Conservation (phyloP, 2,113 vertebrate species). For the Podilymbus podiceps region DNA sequence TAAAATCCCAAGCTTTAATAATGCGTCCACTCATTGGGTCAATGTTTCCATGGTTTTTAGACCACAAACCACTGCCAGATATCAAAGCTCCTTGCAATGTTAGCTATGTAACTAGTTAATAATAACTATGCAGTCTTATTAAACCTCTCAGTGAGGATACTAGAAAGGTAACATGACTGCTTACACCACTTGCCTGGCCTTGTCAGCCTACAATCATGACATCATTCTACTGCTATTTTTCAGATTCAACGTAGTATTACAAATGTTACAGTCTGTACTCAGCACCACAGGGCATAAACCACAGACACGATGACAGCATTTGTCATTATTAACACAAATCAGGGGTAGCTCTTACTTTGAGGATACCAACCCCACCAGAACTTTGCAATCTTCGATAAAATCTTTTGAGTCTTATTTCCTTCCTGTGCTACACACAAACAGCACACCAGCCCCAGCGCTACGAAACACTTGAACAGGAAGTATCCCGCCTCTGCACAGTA, state of each 20-base stretch:
- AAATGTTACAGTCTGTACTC: background rate
- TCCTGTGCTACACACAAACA: background rate
- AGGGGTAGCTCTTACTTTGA: background rate
- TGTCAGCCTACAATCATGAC: background rate
- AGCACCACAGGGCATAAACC: background rate
- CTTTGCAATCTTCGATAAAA: background rate
- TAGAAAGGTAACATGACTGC: background rate
- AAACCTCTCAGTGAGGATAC: background rate
- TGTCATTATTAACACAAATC: background rate
- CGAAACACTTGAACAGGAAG: background rate
- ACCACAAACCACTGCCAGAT: background rate
- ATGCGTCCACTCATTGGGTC: rapidly evolving
- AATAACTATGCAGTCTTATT: background rate
- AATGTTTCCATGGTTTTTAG: background rate
- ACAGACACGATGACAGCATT: background rate
- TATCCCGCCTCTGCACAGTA: background rate
- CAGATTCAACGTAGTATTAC: background rate
- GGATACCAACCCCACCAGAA: background rate
- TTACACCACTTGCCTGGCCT: background rate
- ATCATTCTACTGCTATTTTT: background rate
- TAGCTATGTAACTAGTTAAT: background rate
- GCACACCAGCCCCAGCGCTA: background rate
- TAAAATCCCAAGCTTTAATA: background rate
- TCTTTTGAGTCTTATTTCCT: background rate
- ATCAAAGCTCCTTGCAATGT: background rate